A percentile compares a stretch with the other conserved stretches of the same genome.
phyloP scores from a whole-genome alignment of 2,113 vertebrate species.

The Mus spicilegus region DNA sequence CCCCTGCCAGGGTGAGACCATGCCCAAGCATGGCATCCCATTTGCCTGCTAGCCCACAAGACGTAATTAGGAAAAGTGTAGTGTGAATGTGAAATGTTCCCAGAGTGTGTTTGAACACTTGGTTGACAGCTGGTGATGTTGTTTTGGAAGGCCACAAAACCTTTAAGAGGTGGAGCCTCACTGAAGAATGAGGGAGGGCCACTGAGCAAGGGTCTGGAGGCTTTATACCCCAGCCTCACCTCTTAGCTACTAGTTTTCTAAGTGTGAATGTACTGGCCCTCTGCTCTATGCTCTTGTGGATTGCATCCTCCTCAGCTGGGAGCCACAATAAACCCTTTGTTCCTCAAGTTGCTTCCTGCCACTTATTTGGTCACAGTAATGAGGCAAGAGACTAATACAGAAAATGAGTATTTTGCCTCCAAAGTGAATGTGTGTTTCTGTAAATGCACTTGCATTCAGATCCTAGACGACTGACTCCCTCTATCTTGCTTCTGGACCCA shows the following conservation, averaged over 20 bases:
- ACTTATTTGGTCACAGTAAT: neutral
- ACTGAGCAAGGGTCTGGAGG: neutral
- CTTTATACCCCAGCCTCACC: neutral
- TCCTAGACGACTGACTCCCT: neutral
- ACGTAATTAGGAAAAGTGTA: neutral
- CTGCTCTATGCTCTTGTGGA: too few species aligned
- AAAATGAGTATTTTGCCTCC: neutral
- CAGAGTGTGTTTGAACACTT: neutral
- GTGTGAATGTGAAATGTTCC: neutral
- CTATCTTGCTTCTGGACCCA: neutral
- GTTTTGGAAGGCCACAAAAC: neutral
- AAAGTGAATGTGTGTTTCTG: accelerated
- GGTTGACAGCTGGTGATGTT: neutral
- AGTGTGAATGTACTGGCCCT: neutral
- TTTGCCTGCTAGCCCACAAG: neutral
- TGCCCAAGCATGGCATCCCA: neutral
- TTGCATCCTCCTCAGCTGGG: neutral
- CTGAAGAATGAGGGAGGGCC: neutral
- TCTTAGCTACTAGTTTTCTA: neutral
- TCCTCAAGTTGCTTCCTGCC: neutral
- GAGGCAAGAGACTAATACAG: neutral
- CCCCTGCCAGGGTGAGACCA: neutral
- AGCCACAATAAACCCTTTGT: neutral
- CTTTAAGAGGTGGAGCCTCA: neutral
- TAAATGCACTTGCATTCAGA: accelerated